Base-by-base conservation (phyloP, 1,140 invertebrate species). In the Hyles vespertilio region DNA sequence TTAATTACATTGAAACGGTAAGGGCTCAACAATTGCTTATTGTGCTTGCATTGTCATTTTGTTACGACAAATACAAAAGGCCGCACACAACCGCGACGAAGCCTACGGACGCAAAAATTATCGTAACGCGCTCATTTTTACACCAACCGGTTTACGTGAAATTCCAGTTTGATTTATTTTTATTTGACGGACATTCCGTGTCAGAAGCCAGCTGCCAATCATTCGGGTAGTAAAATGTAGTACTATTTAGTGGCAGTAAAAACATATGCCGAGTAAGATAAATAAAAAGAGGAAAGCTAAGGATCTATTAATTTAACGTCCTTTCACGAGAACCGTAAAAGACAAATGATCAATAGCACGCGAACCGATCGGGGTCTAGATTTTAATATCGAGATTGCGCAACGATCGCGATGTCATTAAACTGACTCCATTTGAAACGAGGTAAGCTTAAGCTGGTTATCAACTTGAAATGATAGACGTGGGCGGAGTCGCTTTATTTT, bases 291-390 rank as follows among this genome's bases (percentile, higher is more conserved):
- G 61, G 61, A 73, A 68, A 63, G 69, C 47, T 56, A 65, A 73
- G 67, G 52, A 72, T 68, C 67, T 68, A 79, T 80, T 75, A 68
- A 69, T 72, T 81, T 81, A 72, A 81, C 69, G 72, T 68, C 66
- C 67, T 75, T 77, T 70, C 67, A 65, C 53, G 76, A 76, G 72
- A 77, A 70, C 61, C 65, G 74, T 77, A 77, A 77, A 81, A 77
- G 74, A 76, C 62, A 77, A 82, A 78, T 74, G 72, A 74, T 77
- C 71, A 62, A 72, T 70, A 72, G 66, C 68, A 68, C 67, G 61
- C 65, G 51, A 62, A 59, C 61, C 61, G 54, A 48, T 43, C 50
- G 34, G 57, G 63, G 59, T 63, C 61, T 61, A 70, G 70, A 69
- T 74, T 74, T 72, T 69, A 72, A 71, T 72, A 70, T 70, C 61